These are phyloP conservation scores for Xylota sylvarum DNA, from an alignment of 2,888 invertebrate species.

Conservation along the genomic window DNA sequence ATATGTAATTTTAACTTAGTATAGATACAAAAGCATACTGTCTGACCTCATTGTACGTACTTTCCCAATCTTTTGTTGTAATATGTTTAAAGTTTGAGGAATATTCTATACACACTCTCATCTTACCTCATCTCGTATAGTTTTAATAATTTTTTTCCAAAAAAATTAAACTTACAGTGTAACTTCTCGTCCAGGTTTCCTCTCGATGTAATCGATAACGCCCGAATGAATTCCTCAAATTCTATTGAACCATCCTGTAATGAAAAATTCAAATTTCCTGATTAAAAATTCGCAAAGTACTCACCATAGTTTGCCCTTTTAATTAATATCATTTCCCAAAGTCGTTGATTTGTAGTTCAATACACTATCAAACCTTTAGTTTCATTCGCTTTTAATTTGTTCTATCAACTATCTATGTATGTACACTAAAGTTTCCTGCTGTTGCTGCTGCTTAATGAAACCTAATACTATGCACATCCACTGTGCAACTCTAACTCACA, in stretches of 20 bases:
- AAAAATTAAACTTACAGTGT: slow-evolving; percentile 92
- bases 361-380: neutral
- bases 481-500: slow-evolving; percentile 6
- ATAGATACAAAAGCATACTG: too few relatives aligned
- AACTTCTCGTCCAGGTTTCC: slow-evolving; percentile 99
- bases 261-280: slow-evolving; percentile 68
- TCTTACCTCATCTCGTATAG: neutral
- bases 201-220: slow-evolving; percentile 98
- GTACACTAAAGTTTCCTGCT: too few relatives aligned
- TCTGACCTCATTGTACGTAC: too few relatives aligned
- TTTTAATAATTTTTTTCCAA: neutral
- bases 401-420: too few relatives aligned
- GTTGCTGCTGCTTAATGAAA: slow-evolving; percentile 23
- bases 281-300: slow-evolving; percentile 42
- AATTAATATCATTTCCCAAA: neutral
- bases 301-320: neutral
- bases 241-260: slow-evolving; percentile 98
- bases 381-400: neutral
- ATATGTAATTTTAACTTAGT: too few relatives aligned
- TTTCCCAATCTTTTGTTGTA: too few relatives aligned
- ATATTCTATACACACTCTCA: too few relatives aligned
- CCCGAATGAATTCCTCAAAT: slow-evolving; percentile 99
- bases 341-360: neutral
- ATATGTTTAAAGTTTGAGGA: too few relatives aligned
- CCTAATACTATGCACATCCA: neutral